Evolutionary conservation across 35 echinoderm and acorn worm species (phyloP), one percentile per base, ranked within the genome.

Genomic region (Amphiura filiformis): DNA sequence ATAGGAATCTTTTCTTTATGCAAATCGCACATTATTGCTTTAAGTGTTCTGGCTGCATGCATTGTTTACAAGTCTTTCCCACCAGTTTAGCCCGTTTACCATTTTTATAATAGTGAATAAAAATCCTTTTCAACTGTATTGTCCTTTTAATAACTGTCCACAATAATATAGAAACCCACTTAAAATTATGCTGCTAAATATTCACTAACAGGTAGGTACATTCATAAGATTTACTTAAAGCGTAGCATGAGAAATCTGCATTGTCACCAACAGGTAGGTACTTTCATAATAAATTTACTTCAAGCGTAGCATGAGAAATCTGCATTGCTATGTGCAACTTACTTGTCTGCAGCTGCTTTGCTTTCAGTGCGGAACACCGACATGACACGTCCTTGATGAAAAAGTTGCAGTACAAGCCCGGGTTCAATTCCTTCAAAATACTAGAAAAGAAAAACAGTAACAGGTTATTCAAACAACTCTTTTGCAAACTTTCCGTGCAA

Each of bases 341-440:
- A 93, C 91, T 87, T 93, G 23, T 88, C 91, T 79, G 86, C 81
- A 0, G 86, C 76, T 32, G 76, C 65, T 56, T 82, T 81, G 38
- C 77, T 93, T 36, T 93, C 91, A 23, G 91, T 76, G 37, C 86
- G 79, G 13, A 93, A 76, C 35, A 88, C 81, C 32, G 33, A 52
- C 81, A 88, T 88, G 22, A 88, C 52, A 15, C 70, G 56, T 76
- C 75, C 81, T 42, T 93, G 91, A 81, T 89, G 87, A 39, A 76
- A 88, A 1, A 93, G 86, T 36, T 93, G 91, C 17, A 93, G 75
- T 22, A 93, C 79, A 41, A 93, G 65, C 31, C 91, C 86, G 30
- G 91, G 17, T 36, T 93, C 91, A 26, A 84, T 44, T 7, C 91
- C 91, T 57, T 93, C 91, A 93, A 78, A 93, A n/a, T 64, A 41